A percentile compares a stretch with the other conserved stretches of the same genome.
Evolutionary conservation across 1,140 invertebrate genomes (phyloP).

Genomic region (Camponotus pennsylvanicus): DNA sequence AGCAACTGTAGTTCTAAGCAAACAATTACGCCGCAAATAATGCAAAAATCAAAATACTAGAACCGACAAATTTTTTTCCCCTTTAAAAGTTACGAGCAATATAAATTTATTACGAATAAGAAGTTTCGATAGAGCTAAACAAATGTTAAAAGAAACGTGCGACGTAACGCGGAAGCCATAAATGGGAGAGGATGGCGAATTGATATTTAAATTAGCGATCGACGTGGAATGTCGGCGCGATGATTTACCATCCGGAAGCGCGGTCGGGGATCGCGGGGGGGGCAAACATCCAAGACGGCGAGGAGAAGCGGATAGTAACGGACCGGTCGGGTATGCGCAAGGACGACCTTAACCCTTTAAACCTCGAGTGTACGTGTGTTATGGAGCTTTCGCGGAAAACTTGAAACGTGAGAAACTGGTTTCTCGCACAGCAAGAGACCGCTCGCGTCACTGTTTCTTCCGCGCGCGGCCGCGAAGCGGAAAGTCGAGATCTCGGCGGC

Average conservation of each 20-base stretch:
- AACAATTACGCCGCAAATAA: conserved; percentile 15
- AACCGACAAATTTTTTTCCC: neutral
- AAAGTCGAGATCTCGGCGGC: conserved; percentile 21
- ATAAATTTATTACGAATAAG: neutral
- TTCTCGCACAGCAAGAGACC: conserved; percentile 36
- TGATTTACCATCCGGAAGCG: conserved; percentile 56
- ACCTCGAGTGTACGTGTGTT: conserved; percentile 40
- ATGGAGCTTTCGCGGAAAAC: conserved; percentile 45
- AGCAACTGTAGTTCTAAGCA: neutral
- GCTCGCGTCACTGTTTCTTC: conserved; percentile 31
- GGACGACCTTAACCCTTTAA: conserved; percentile 62
- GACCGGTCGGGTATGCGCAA: conserved; percentile 1
- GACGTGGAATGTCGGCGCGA: conserved; percentile 28
- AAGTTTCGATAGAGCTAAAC: neutral
- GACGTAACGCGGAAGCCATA: neutral
- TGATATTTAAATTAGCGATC: conserved; percentile 63
- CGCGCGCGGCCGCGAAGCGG: conserved; percentile 40
- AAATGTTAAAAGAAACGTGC: neutral
- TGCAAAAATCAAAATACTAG: neutral
- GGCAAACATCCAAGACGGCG: conserved; percentile 30
- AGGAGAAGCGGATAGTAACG: conserved; percentile 55
- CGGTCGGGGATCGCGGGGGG: neutral
- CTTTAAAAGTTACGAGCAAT: neutral
- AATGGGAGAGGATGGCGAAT: conserved; percentile 15
- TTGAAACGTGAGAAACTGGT: conserved; percentile 64